phyloP scores from a whole-genome alignment of 2,113 vertebrate species.

The Hypocryptadius cinnamomeus region DNA sequence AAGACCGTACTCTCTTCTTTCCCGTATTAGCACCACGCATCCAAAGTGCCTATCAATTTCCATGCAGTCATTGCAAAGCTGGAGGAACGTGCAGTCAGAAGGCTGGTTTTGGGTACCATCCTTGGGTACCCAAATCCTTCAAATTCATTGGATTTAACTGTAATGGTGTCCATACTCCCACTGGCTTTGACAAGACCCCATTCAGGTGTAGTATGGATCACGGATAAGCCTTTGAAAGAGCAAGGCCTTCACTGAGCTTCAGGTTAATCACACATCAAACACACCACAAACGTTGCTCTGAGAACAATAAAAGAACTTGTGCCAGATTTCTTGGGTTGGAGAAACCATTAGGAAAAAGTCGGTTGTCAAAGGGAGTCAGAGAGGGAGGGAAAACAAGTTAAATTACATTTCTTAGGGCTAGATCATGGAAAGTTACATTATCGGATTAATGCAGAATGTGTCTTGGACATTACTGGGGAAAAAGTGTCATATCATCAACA shows the following conservation, averaged over 20 bases:
- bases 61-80: constrained; percentile 44
- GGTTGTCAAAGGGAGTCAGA: neutral
- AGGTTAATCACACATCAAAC: neutral
- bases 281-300: neutral
- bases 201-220: constrained; percentile 9
- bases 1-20: neutral
- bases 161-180: neutral
- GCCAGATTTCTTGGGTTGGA: constrained; percentile 32
- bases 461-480: constrained; percentile 48
- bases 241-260: neutral
- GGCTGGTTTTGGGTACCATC: neutral
- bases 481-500: constrained; percentile 39
- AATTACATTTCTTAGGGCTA: constrained; percentile 19
- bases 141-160: neutral
- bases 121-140: neutral
- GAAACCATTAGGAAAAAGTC: constrained; percentile 41
- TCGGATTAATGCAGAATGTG: constrained; percentile 40
- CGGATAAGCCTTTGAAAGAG: neutral
- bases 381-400: neutral
- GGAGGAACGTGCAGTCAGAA: neutral
- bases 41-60: neutral
- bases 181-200: neutral
- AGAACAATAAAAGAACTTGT: constrained; percentile 33
- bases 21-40: neutral
- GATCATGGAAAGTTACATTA: constrained; percentile 39